Evolutionary conservation across 2,797 vertebrate genomes (phyloP).

Genomic region (Syngnathus rostellatus): DNA sequence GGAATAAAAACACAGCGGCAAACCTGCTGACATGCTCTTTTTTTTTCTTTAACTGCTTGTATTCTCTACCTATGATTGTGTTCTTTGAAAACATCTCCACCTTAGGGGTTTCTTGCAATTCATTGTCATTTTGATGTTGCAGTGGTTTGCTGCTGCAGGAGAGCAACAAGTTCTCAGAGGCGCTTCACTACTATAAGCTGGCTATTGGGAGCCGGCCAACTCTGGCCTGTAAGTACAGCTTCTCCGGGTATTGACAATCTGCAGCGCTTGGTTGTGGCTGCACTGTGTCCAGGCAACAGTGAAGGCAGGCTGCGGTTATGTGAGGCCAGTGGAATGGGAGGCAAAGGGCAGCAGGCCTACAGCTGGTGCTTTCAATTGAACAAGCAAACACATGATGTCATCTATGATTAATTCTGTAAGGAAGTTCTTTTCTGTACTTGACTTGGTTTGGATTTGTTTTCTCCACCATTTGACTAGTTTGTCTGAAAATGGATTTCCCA

Average conservation of each 20-base stretch:
- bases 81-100: conserved; percentile 8
- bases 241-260: conserved; percentile 57
- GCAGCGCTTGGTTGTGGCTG: conserved; percentile 46
- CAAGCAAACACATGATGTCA: conserved; percentile 25
- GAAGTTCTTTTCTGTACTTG: conserved; percentile 6
- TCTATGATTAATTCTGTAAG: conserved; percentile 36
- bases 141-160: conserved; percentile 98
- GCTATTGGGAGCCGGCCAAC: conserved; percentile 96
- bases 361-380: conserved; percentile 31
- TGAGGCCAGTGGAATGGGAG: conserved; percentile 34
- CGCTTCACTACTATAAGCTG: conserved; percentile 96
- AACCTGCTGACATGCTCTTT: background rate
- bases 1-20: background rate
- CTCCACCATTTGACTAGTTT: background rate
- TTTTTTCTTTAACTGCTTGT: background rate
- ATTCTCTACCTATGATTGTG: background rate
- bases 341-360: conserved; percentile 42
- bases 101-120: background rate
- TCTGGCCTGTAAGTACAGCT: conserved; percentile 90
- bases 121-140: conserved; percentile 36
- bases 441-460: conserved; percentile 1
- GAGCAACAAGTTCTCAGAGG: conserved; percentile 92
- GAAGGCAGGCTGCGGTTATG: conserved; percentile 44
- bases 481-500: background rate
- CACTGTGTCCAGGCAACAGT: conserved; percentile 61